phyloP scores from a whole-genome alignment of 2,888 invertebrate genomes.

The Notodonta dromedarius region DNA sequence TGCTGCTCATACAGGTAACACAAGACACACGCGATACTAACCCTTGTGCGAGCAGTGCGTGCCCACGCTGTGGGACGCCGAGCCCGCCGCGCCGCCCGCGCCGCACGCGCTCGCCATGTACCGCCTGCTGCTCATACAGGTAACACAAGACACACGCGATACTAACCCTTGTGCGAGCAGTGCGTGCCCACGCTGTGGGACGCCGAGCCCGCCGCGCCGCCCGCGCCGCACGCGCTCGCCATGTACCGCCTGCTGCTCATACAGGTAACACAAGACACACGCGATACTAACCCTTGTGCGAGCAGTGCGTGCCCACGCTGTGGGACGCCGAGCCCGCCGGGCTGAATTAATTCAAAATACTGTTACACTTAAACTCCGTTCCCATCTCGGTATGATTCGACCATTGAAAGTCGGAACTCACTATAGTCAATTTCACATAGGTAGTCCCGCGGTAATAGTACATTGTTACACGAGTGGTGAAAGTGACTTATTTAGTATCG shows the following conservation, averaged over 20 bases:
- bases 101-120: constrained; percentile 92
- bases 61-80: constrained; percentile 93
- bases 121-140: constrained; percentile 87
- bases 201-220: constrained; percentile 81
- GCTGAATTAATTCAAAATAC: constrained; percentile 34
- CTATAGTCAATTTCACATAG: too few relatives aligned
- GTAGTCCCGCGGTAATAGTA: too few relatives aligned
- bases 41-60: constrained; percentile 67
- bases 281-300: constrained; percentile 53
- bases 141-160: too few relatives aligned
- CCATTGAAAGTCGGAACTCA: too few relatives aligned
- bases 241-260: constrained; percentile 93
- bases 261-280: too few relatives aligned
- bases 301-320: constrained; percentile 94
- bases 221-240: constrained; percentile 90
- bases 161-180: constrained; percentile 82
- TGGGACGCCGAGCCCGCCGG: constrained; percentile 90
- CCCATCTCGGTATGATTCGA: too few relatives aligned
- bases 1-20: constrained; percentile 91
- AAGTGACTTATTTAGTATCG: too few relatives aligned
- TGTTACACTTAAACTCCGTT: too few relatives aligned
- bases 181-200: constrained; percentile 97
- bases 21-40: constrained; percentile 28
- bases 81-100: constrained; percentile 87
- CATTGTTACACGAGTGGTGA: too few relatives aligned